These are phyloP conservation scores for Synergus gifuensis DNA, from an alignment of 2,888 invertebrate genomes.

Conservation along the genomic window DNA sequence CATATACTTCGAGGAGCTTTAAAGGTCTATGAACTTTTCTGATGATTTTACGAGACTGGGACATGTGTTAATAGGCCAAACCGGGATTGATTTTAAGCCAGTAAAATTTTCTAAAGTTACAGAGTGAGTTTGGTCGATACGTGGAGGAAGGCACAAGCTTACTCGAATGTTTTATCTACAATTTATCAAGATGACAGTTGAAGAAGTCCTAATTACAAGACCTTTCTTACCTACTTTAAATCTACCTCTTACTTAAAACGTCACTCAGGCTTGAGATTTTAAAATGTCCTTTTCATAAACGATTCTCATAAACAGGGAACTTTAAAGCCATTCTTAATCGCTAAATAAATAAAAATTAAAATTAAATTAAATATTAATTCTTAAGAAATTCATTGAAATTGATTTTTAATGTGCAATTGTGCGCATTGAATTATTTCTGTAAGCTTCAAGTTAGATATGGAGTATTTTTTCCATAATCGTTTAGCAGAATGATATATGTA, in stretches of 20 bases:
- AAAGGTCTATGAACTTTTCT: slow-evolving; percentile 58
- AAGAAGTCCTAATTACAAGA: slow-evolving; percentile 17
- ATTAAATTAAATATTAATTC: neutral
- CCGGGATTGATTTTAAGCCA: slow-evolving; percentile 24
- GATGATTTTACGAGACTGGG: slow-evolving; percentile 31
- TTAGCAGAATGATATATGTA: neutral
- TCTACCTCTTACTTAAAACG: neutral
- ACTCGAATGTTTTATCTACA: slow-evolving; percentile 31
- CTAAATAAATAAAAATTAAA: neutral
- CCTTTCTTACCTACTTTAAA: neutral
- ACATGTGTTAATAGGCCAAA: slow-evolving; percentile 45
- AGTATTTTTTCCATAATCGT: neutral
- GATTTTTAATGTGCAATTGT: neutral
- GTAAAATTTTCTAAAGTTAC: slow-evolving; percentile 48
- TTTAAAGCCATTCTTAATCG: neutral
- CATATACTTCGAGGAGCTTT: slow-evolving; percentile 47
- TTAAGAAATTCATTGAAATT: neutral
- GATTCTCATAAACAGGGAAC: neutral
- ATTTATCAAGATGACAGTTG: slow-evolving; percentile 27
- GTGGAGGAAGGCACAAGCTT: slow-evolving; percentile 49
- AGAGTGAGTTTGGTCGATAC: slow-evolving; percentile 63
- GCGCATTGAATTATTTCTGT: neutral
- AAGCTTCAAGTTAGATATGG: slow-evolving; percentile 1
- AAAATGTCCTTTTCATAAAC: neutral
- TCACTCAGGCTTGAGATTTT: neutral